Base-by-base conservation (phyloP, 2,797 vertebrate genomes). In the Arrhamphus sclerolepis region DNA sequence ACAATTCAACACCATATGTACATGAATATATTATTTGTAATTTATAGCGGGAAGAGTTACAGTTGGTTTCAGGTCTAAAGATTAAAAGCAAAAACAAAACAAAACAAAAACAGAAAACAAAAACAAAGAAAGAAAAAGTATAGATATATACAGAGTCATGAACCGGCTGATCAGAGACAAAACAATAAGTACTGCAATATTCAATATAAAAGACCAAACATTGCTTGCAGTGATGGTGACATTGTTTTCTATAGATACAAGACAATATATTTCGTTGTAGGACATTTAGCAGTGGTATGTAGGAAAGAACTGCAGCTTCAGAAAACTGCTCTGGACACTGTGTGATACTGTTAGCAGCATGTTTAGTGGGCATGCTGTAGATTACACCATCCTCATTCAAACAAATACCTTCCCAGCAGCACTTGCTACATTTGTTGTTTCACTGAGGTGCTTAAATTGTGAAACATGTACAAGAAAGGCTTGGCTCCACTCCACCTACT, bases 221-320 rank as follows among this genome's bases (percentile, higher is more conserved):
- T 70, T 75, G 63, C 81, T 83, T 83, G 77, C 72, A 86, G 75
- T 2, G 66, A 88, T 80, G 81, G 75, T 61, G 62, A 54, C 19
- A 31, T 18, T 8, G 34, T 20, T 49, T 57, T 64, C 19, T 19
- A 46, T 5, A 34, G 28, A 34, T 20, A 1, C 3, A 53, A 7
- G 17, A 59, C 18, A 28, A 29, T 48, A 26, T 24, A 26, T 18
- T 28, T 48, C 20, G n/a, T 9, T 39, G 34, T 13, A 38, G 34
- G 34, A 38, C 34, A 14, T 16, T 38, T 38, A 38, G 5, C 13
- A 38, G 13, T 14, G 7, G 34, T 16, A 16, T 34, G 9, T 34
- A 2, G 47, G 44, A 43, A 51, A 51, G 42, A 9, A 44, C 17
- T 34, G 31, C 31, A 34, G 31, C 13, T 34, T 34, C 52, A 67